Percentiles rank a stretch among this genome's conserved stretches.
Conservation (phyloP, 2,113 vertebrate genomes). For the Apteryx mantelli region DNA sequence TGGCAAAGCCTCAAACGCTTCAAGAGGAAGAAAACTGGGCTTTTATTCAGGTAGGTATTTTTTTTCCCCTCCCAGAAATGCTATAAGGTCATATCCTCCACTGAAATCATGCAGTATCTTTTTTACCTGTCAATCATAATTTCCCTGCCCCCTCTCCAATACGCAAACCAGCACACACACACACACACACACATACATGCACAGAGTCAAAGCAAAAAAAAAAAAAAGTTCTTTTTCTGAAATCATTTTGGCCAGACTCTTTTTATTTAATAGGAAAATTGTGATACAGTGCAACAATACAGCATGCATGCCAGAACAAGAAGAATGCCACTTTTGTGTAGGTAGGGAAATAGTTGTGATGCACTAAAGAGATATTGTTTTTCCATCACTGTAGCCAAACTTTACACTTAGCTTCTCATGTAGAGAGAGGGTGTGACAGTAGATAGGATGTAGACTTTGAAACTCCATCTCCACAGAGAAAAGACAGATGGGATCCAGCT, state of each 20-base stretch:
- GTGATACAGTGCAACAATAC: conserved; percentile 21
- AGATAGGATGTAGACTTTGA: conserved; percentile 70
- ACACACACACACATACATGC: neutral
- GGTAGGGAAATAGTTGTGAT: conserved; percentile 58
- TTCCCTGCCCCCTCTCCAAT: neutral
- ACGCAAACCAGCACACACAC: neutral
- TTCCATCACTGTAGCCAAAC: conserved; percentile 68
- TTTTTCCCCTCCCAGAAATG: conserved; percentile 13
- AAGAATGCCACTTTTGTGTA: conserved; percentile 66
- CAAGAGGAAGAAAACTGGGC: neutral
- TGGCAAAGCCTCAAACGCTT: conserved; percentile 57
- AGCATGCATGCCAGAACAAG: conserved; percentile 47
- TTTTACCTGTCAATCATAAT: neutral
- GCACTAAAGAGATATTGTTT: conserved; percentile 50
- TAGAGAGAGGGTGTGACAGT: conserved; percentile 49
- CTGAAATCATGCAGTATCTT: neutral
- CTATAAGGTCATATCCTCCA: neutral
- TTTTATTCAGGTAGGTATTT: conserved; percentile 45
- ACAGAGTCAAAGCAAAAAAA: neutral
- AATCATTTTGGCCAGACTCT: neutral
- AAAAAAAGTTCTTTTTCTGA: neutral
- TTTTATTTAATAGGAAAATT: conserved; percentile 29
- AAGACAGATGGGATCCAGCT: conserved; percentile 72
- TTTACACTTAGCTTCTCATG: conserved; percentile 60
- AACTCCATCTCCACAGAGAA: conserved; percentile 53